A percentile compares a stretch with the other conserved stretches of the same genome.
Conservation (phyloP, 2,888 invertebrate genomes). For the Timandra comae region DNA sequence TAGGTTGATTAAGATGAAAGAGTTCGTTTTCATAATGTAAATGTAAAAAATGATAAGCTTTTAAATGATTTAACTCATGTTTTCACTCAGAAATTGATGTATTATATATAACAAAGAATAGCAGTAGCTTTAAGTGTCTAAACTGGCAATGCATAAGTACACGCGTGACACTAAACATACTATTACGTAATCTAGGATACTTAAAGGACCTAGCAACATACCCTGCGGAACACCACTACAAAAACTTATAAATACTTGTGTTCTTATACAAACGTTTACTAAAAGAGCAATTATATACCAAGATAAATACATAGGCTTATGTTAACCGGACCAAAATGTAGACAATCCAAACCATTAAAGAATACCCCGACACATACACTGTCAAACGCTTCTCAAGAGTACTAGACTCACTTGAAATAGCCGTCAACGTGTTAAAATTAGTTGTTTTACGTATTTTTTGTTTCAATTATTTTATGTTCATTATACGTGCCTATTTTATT, state of each 20-base stretch:
- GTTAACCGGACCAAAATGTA: conserved; percentile 25
- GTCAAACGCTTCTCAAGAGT: conserved; percentile 67
- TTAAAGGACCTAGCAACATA: conserved; percentile 33
- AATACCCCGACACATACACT: conserved; percentile 63
- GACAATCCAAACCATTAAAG: conserved; percentile 37
- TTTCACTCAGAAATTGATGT: conserved; percentile 50
- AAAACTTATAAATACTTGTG: conserved; percentile 25
- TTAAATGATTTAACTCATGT: too few species aligned
- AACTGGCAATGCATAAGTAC: conserved; percentile 57
- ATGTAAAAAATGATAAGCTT: too few species aligned
- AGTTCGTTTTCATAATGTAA: too few species aligned
- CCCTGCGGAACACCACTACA: conserved; percentile 48
- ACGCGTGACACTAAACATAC: conserved; percentile 33
- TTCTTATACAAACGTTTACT: too few species aligned
- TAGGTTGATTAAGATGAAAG: too few species aligned
- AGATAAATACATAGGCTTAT: too few species aligned
- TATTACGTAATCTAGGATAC: conserved; percentile 28
- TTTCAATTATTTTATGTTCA: conserved; percentile 50
- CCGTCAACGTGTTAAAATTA: conserved; percentile 68
- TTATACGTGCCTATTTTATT: conserved; percentile 71
- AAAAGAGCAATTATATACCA: too few species aligned
- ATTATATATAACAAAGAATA: conserved; percentile 41
- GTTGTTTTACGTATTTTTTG: conserved; percentile 60
- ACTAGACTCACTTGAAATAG: conserved; percentile 70
- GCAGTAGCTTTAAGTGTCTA: conserved; percentile 75